Evolutionary conservation across 2,797 vertebrate genomes (phyloP), one percentile per base, ranked within the genome.

Genomic region (Micropoecilia bifurca): DNA sequence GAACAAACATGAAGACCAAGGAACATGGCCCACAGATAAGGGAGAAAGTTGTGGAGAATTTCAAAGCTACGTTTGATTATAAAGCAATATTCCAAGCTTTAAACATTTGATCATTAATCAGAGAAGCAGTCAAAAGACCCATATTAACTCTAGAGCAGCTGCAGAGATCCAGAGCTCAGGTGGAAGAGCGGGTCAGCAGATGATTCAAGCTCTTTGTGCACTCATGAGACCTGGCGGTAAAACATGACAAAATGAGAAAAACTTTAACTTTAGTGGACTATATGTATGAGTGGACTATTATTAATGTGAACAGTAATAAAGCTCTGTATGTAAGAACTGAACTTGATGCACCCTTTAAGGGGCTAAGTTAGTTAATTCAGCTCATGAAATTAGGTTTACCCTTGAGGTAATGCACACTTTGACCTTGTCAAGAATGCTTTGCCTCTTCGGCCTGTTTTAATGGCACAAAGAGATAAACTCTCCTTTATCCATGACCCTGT

Each of bases 401-500:
- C 73, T 83, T 83, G 77, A 61, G 45, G 78, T 46, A 22, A 74
- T n/a, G 74, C 46, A 78, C 74, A 78, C 76, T 87, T 82, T 77
- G 76, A 83, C 59, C 88, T 43, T 76, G 88, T 85, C 78, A 77
- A 76, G 81, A 63, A 12, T 63, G 75, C 75, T 88, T 86, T 87
- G 80, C 81, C 77, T 85, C 79, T 33, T 75, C 3, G 48, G 78
- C n/a, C 82, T 53, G 74, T 79, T 90, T 86, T 83, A 85, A 77
- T 77, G 77, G 83, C 77, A 53, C 59, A 57, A 2, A 50, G 77
- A 90, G 92, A 93, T 91, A 92, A 91, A 89, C 87, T 79, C 53
- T 76, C 50, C 77, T 85, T 90, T 91, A 91, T 89, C 91, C 79
- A 50, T 85, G 86, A 89, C 85, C 83, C 76, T 90, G 85, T 92